phyloP scores from a whole-genome alignment of 2,797 vertebrate genomes.

The Chaetophractus vellerosus region DNA sequence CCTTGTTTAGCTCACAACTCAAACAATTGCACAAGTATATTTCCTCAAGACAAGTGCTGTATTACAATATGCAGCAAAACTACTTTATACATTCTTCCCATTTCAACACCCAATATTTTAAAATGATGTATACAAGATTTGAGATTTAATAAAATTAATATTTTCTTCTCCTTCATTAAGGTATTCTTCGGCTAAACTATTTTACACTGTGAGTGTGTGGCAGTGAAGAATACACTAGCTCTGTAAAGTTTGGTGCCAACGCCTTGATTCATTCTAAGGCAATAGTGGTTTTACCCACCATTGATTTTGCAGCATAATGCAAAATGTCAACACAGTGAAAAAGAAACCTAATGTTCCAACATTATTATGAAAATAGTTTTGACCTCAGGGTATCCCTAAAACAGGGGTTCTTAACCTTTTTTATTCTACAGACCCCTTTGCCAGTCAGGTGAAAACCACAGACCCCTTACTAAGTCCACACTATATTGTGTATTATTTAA shows the following conservation, averaged over 20 bases:
- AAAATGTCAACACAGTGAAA: neutral
- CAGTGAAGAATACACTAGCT: neutral
- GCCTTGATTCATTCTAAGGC: neutral
- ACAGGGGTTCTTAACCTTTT: too few species aligned
- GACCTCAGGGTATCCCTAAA: too few species aligned
- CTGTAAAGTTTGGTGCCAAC: neutral
- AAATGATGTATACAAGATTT: neutral
- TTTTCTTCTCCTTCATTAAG: neutral
- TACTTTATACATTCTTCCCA: neutral
- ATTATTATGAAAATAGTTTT: neutral
- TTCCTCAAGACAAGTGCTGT: neutral
- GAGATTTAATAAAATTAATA: conserved; percentile 29
- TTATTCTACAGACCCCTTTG: too few species aligned
- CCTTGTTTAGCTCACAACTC: neutral
- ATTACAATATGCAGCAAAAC: neutral
- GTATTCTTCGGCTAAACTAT: neutral
- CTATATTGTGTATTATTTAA: too few species aligned
- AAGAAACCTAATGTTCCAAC: neutral
- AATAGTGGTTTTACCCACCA: neutral
- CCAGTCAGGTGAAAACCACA: too few species aligned
- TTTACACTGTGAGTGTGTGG: neutral
- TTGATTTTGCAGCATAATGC: neutral
- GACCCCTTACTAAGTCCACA: too few species aligned
- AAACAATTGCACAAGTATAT: neutral
- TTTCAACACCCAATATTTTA: neutral